Percentiles rank a stretch among this genome's conserved stretches.
phyloP scores from a whole-genome alignment of 2,113 vertebrate genomes.

The Tenebrosternarchus preto region DNA sequence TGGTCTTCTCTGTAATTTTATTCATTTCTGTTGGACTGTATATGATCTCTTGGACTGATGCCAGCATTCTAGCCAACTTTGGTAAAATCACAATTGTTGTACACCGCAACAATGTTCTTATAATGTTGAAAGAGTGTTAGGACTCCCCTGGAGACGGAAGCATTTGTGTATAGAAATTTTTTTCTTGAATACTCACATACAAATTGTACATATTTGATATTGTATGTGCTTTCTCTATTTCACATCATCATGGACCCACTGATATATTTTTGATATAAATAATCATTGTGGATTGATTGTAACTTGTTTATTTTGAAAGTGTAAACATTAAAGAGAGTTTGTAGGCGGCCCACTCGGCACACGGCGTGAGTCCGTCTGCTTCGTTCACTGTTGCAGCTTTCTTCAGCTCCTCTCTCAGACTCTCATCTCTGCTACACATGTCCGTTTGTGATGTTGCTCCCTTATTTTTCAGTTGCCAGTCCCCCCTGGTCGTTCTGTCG shows the following conservation, averaged over 20 bases:
- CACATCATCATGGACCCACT: conserved; percentile 72
- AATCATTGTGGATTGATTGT: conserved; percentile 59
- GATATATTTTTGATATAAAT: conserved; percentile 80
- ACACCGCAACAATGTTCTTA: conserved; percentile 46
- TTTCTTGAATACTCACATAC: conserved; percentile 71
- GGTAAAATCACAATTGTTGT: conserved; percentile 6
- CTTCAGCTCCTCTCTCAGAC: background rate
- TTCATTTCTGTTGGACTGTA: conserved; percentile 56
- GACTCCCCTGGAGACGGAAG: conserved; percentile 40
- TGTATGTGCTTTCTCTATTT: conserved; percentile 70
- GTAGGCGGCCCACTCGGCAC: conserved; percentile 44
- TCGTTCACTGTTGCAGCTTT: conserved; percentile 9
- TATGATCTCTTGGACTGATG: conserved; percentile 52
- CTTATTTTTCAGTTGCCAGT: background rate
- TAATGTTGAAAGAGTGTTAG: conserved; percentile 40
- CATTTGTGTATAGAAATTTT: conserved; percentile 71
- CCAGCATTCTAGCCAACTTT: conserved; percentile 19
- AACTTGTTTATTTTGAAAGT: conserved; percentile 53
- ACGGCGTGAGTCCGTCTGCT: conserved; percentile 21
- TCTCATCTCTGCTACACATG: background rate
- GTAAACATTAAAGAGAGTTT: conserved; percentile 51
- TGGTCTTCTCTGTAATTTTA: conserved; percentile 44
- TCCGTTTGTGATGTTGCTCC: background rate
- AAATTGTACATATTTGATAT: conserved; percentile 79
- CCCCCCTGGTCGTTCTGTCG: conserved; percentile 17